phyloP scores from a whole-genome alignment of 2,797 vertebrate genomes.

The Jordanella pulchra region DNA sequence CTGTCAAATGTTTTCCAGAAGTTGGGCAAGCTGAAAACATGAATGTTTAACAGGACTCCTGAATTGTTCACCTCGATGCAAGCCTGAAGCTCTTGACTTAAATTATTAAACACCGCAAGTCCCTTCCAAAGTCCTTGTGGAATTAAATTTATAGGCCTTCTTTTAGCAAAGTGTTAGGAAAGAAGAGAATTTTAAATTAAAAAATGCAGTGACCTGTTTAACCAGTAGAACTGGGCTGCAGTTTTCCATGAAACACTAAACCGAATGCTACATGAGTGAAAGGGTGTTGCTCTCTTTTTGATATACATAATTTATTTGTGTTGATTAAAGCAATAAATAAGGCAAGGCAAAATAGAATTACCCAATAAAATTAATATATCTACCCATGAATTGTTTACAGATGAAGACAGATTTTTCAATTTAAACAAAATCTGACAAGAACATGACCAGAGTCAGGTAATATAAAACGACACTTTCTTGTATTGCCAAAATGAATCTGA shows the following conservation, averaged over 20 bases:
- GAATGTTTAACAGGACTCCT: constrained; percentile 78
- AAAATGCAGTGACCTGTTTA: constrained; percentile 42
- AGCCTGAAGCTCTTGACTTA: constrained; percentile 66
- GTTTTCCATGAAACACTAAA: constrained; percentile 18
- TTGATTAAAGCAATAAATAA: constrained; percentile 16
- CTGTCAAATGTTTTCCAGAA: constrained; percentile 73
- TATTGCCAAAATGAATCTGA: constrained; percentile 16
- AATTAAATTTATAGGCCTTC: constrained; percentile 59
- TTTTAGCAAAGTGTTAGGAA: constrained; percentile 38
- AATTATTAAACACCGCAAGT: constrained; percentile 75
- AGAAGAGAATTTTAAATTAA: constrained; percentile 54
- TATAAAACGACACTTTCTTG: constrained; percentile 8
- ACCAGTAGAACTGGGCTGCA: constrained; percentile 18
- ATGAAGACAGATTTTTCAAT: constrained; percentile 19
- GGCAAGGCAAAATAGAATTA: constrained; percentile 20
- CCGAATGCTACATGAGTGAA: constrained; percentile 1
- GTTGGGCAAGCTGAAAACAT: constrained; percentile 69
- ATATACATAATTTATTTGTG: constrained; percentile 20
- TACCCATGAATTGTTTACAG: constrained; percentile 22
- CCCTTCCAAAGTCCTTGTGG: constrained; percentile 63
- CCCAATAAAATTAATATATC: constrained; percentile 26
- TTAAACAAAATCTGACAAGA: constrained; percentile 24
- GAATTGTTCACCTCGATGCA: constrained; percentile 71
- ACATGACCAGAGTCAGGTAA: constrained; percentile 6
- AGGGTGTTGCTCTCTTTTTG: constrained; percentile 5